These are phyloP conservation scores for Hephaestus fuliginosus DNA, from an alignment of 2,797 vertebrate genomes.

Conservation along the genomic window DNA sequence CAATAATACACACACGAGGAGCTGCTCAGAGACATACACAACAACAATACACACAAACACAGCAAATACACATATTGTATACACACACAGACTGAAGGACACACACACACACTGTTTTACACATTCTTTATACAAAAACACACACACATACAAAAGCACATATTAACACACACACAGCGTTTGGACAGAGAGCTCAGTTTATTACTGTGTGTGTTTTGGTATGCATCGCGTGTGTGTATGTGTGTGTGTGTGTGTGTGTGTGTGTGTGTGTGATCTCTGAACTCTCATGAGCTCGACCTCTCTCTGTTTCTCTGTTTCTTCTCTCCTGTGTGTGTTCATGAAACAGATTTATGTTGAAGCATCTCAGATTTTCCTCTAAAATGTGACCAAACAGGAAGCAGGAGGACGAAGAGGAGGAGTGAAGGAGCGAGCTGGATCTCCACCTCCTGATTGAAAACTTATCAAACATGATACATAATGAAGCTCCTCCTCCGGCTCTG, in stretches of 20 bases:
- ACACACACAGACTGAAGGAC: no score
- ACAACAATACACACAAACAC: not conserved
- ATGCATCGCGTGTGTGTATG: not conserved
- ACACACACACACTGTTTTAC: no score
- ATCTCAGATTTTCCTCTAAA: no score
- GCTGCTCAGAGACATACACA: not conserved
- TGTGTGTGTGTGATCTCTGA: not conserved
- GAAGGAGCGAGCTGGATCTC: not conserved
- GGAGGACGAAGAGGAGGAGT: not conserved
- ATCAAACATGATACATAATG: constrained; percentile 82
- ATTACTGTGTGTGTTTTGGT: no score
- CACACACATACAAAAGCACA: not conserved
- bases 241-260: not conserved
- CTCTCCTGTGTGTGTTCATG: no score
- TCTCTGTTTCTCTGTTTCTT: no score
- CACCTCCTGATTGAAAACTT: constrained; percentile 60
- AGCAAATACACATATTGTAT: not conserved
- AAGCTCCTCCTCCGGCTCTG: constrained; percentile 69
- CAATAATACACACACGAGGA: no score
- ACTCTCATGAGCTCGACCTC: no score
- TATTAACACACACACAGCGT: not conserved
- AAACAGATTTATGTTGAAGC: no score
- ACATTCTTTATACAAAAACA: no score
- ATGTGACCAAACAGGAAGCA: no score
- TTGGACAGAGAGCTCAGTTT: no score